Evolutionary conservation across 1,140 invertebrate species (phyloP), one percentile per base, ranked within the genome.

Genomic region (Glossosoma conforme): DNA sequence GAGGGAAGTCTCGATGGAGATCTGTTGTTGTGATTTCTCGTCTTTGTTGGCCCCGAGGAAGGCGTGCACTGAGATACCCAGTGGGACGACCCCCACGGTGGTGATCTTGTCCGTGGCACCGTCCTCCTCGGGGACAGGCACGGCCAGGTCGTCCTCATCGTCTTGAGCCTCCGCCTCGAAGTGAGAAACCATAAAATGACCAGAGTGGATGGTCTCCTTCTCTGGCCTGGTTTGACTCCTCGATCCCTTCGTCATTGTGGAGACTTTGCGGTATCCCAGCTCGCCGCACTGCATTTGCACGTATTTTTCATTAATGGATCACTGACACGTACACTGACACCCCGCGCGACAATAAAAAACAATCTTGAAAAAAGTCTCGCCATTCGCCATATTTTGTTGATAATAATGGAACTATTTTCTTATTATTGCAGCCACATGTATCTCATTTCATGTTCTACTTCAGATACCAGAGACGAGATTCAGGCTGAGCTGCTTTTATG

Each of bases 151-250:
- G 62, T 91, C 88, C 62, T 92, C 89, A 63, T 91, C 88, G 64
- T 93, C 90, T 66, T 92, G 88, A 18, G 82, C 87, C 67, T 93
- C 89, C 21, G 91, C 89, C 69, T 97, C 93, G 73, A 97, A 94
- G 68, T 93, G 85, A 36, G 92, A 97, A 30, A 97, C 86, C 95
- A 98, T 98, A 72, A 97, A 98, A 69, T 98, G 94, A 15, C 95
- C 95, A 61, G 93, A 97, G 69, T 98, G 94, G 61, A 97, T 97
- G 1, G 86, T 82, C 68, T 94, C 91, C 56, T 72, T 74, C 40
- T 66, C 72, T 49, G 68, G 61, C 37, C 48, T 40, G 44, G 24
- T 43, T 51, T 44, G 48, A 44, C 40, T 51, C 21, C 48, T 51
- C 30, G 48, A 51, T 37, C 48, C 41, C 38, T 51, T 51, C 20